Base-by-base conservation (phyloP, 2,113 vertebrate genomes). In the Pogonocichla stellata region DNA sequence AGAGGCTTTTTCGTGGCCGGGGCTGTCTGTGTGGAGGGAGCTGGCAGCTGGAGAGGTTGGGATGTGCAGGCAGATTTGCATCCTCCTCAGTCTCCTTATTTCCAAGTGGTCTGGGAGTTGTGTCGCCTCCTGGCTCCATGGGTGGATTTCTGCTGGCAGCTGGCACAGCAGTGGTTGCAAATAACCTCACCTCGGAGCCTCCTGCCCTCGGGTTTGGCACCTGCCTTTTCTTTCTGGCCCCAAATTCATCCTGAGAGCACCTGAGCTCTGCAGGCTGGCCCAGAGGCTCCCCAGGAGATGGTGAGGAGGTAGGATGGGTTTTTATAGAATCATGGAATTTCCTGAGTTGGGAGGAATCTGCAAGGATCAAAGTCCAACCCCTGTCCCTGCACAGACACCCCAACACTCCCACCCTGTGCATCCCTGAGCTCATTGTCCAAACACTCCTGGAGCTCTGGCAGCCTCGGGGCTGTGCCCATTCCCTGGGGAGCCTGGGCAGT, bases 271-370 rank as follows among this genome's bases (percentile, higher is more conserved):
- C 2, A 2, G 16, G 19, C 36, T 61, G 45, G 4, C 50, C 74
- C 0, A 0, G 15, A 6, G 57, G 33, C 23, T 71, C 29, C 25
- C 8, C 0, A 0, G 33, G 65, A 34, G 78, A 2, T 66, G 47
- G 3, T 54, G 5, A 54, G 58, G 64, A 29, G 43, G 19, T 58
- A 33, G 45, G 18, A 22, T 48, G 53, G 48, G 19, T 14, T 90
- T 92, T 40, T n/a, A 18, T 12, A 6, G 60, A 11, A 25, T 29
- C 10, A 2, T 20, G 22, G 47, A 14, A 15, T 74, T 12, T 67
- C 33, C n/a, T 7, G 38, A 25, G 10, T 3, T 47, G 38, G 38
- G 6, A 47, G 28, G 38, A 19, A 25, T 15, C 13, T 8, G 0
- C 38, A 8, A 8, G 45, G 53, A 34, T 38, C 1, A 2, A 1